phyloP scores from a whole-genome alignment of 1,140 invertebrate species.

The Conopomorpha cramerella region DNA sequence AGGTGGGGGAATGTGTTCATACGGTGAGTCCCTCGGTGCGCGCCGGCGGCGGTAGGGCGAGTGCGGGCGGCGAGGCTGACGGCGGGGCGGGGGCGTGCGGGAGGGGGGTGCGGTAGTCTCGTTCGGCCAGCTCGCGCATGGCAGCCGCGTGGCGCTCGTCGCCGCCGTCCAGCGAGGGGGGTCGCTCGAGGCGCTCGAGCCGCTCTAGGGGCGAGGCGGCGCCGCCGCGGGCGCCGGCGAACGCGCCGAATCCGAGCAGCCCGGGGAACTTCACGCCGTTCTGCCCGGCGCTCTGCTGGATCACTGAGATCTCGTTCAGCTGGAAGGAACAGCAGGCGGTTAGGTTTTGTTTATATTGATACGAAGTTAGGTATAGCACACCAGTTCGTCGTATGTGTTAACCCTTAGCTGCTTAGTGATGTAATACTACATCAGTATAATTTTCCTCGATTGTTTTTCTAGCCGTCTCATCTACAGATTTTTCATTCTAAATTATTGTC shows the following conservation, averaged over 20 bases:
- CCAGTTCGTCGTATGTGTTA: no score
- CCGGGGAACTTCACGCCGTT: constrained; percentile 65
- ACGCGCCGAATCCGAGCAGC: constrained; percentile 62
- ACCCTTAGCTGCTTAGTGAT: no score
- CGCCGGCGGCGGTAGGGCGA: constrained; percentile 36
- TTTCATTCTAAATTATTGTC: no score
- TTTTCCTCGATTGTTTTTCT: no score
- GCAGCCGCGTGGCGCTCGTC: constrained; percentile 48
- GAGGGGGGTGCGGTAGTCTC: constrained; percentile 35
- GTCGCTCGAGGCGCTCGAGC: constrained; percentile 46
- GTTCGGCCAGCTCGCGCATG: constrained; percentile 43
- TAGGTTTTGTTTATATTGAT: no score
- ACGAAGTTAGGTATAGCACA: no score
- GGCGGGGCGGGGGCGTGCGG: constrained; percentile 51
- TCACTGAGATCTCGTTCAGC: constrained; percentile 66
- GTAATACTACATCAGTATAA: no score
- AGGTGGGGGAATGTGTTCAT: constrained; percentile 9
- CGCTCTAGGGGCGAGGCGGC: constrained; percentile 49
- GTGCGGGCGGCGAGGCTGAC: constrained; percentile 36
- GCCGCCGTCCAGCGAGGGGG: constrained; percentile 40
- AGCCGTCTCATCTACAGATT: no score
- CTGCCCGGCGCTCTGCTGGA: constrained; percentile 60
- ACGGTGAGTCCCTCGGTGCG: constrained; percentile 48
- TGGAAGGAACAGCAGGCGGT: constrained; percentile 17
- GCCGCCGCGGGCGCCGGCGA: constrained; percentile 38